Evolutionary conservation across 2,113 vertebrate species (phyloP), one percentile per base, ranked within the genome.

Genomic region (Dryoscopus gambensis): DNA sequence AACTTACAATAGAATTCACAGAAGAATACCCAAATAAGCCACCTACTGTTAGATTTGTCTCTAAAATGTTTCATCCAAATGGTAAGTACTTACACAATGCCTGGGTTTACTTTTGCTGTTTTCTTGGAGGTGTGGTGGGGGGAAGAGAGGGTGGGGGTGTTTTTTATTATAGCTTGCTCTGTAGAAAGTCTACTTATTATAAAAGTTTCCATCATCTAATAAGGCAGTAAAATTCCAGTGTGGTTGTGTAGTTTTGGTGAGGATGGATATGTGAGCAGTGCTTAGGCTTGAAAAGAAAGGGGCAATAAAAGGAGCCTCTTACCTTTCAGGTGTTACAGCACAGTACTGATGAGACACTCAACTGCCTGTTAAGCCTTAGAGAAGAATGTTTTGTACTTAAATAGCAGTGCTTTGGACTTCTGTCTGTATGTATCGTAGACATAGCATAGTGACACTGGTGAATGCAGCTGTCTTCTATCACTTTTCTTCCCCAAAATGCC

Each of bases 1-100:
- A 99, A 97, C 99, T 99, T 93, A 99, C 99, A 97, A 99, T 99
- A 98, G 99, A 99, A 98, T 99, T 99, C 98, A 99, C 99, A 97
- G 99, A 99, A 98, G 99, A 99, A 98, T 99, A 99, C 98, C 99
- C 99, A 6, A 99, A 99, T 98, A 99, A 99, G 96, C 99, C 99
- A 93, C 99, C 99, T 68, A 99, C 99, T 95, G 99, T 99, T 98
- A 98, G 99, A 98, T 99, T 99, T 98, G 98, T 99, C 93, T 99
- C 99, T 95, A 99, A 99, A 99, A 99, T 99, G 99, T 99, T 99
- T 98, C 99, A 99, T 98, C 99, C 99, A 95, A 99, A 99, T 98
- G 99, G 99, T 99, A 98, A 96, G 98, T 97, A 90, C 57, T 47
- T 81, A 40, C 10, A 46, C 42, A 55, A 3, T 67, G 31, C 55